Evolutionary conservation across 2,888 invertebrate species (phyloP).

Genomic region (Linnaemya vulpina): DNA sequence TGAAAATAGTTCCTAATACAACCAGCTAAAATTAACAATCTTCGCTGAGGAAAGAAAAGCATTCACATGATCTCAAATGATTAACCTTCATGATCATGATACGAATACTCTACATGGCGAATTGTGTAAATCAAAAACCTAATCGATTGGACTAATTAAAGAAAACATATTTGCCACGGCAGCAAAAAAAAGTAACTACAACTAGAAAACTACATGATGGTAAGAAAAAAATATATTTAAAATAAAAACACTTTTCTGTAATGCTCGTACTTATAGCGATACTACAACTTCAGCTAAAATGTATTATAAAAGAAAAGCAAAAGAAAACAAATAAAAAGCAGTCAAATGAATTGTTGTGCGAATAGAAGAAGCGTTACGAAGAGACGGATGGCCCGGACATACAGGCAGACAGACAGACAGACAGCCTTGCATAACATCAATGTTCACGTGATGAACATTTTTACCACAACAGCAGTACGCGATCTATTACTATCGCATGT

Average conservation of each 20-base stretch:
- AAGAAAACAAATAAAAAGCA: conserved; percentile 2
- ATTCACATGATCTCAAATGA: conserved; percentile 67
- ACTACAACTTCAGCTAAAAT: neutral
- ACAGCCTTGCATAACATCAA: conserved; percentile 69
- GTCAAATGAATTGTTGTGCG: conserved; percentile 32
- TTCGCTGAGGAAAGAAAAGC: conserved; percentile 17
- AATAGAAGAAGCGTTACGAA: conserved; percentile 32
- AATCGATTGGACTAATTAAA: conserved; percentile 82
- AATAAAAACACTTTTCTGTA: conserved; percentile 29
- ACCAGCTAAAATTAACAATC: neutral
- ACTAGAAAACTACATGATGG: conserved; percentile 23
- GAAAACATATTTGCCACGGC: conserved; percentile 66
- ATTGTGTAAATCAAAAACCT: conserved; percentile 79
- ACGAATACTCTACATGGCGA: conserved; percentile 26
- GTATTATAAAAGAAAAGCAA: neutral
- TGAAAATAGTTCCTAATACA: neutral
- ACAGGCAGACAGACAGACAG: conserved; percentile 35
- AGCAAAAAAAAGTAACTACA: conserved; percentile 14
- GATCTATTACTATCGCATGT: conserved; percentile 71
- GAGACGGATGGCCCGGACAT: conserved; percentile 28
- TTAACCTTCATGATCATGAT: conserved; percentile 67
- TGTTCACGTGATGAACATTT: conserved; percentile 72
- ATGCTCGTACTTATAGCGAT: neutral
- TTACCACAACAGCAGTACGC: conserved; percentile 62
- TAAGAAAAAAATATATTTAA: neutral